Percentiles rank a stretch among this genome's conserved stretches.
phyloP scores from a whole-genome alignment of 2,797 vertebrate genomes.

The Meriones psammophilus region DNA sequence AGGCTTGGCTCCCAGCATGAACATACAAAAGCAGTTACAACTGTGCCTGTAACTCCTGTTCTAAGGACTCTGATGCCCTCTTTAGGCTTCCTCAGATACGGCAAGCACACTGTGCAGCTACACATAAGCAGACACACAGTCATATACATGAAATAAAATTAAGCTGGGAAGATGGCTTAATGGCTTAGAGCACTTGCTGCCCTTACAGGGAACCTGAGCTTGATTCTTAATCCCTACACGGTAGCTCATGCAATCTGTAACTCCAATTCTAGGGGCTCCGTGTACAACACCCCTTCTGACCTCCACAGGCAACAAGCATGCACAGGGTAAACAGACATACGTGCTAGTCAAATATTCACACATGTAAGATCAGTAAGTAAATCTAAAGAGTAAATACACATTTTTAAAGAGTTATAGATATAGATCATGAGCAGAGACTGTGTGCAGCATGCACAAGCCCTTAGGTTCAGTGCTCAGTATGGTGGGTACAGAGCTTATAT shows the following conservation, averaged over 20 bases:
- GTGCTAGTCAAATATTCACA: background rate
- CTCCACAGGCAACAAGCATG: too few relatives aligned
- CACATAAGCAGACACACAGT: background rate
- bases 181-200: background rate
- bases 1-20: background rate
- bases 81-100: background rate
- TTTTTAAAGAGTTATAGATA: background rate
- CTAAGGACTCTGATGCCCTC: background rate
- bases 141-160: background rate
- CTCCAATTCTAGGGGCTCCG: background rate
- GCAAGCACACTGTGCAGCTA: background rate
- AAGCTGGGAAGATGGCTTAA: background rate
- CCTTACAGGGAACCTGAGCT: background rate
- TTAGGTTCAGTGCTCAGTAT: background rate
- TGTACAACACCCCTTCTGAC: background rate
- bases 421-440: background rate
- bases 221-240: too few relatives aligned
- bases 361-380: background rate
- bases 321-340: background rate
- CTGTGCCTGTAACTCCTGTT: too few relatives aligned
- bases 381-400: background rate
- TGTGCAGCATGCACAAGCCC: background rate
- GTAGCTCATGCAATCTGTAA: too few relatives aligned
- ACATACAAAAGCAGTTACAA: background rate
- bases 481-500: too few relatives aligned